A percentile compares a stretch with the other conserved stretches of the same genome.
Conservation (phyloP, 2,888 invertebrate genomes). For the Yponomeuta malinellus region DNA sequence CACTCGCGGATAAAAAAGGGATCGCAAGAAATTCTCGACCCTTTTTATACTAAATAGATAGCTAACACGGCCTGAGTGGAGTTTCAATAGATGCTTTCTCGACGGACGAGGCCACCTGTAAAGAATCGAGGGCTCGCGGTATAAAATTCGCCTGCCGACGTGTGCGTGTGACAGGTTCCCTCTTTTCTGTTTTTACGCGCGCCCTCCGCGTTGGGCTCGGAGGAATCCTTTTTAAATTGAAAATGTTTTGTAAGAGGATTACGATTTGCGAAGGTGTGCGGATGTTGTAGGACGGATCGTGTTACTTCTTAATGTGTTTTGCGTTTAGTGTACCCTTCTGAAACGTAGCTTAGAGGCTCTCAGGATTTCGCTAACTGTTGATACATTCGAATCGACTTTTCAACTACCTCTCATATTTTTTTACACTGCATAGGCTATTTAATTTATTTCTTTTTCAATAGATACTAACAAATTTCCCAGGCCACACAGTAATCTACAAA, state of each 20-base stretch:
- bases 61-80: constrained; percentile 75
- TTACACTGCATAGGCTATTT: no score
- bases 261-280: constrained; percentile 71
- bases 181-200: constrained; percentile 62
- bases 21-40: constrained; percentile 69
- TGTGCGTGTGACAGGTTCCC: constrained; percentile 56
- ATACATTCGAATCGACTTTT: neutral
- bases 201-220: constrained; percentile 69
- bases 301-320: constrained; percentile 45
- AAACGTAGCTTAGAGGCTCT: neutral
- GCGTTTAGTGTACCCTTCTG: constrained; percentile 33
- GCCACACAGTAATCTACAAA: neutral
- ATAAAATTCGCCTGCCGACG: constrained; percentile 37
- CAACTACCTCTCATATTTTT: no score
- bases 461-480: neutral
- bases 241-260: constrained; percentile 77
- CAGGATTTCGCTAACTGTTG: neutral
- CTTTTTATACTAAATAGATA: constrained; percentile 77
- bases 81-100: constrained; percentile 75
- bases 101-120: constrained; percentile 72
- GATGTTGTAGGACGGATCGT: constrained; percentile 53
- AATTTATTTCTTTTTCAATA: neutral
- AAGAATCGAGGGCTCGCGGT: constrained; percentile 61
- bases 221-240: constrained; percentile 76
- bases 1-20: constrained; percentile 67